Evolutionary conservation across 2,888 invertebrate genomes (phyloP), one percentile per base, ranked within the genome.

Genomic region (Eucera pruinosa): DNA sequence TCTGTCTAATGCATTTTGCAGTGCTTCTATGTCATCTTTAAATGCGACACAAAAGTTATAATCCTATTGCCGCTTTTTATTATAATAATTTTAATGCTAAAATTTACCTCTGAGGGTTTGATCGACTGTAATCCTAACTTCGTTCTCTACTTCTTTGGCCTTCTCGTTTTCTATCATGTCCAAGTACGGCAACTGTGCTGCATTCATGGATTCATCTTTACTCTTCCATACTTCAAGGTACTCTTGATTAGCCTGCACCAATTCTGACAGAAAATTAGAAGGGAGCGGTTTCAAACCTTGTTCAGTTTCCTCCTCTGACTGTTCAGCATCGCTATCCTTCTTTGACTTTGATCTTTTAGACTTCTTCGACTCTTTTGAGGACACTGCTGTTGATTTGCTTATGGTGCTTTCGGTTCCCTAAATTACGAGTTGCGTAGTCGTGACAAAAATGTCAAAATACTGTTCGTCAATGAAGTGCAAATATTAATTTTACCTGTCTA

Each of bases 131-230:
- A 96, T 94, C 83, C 97, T 94, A 70, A 98, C 94, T 90, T 98
- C 97, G 73, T 95, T 94, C 91, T 98, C 97, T 74, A 98, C 95
- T 91, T 96, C 96, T 0, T 94, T 93, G 89, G 96, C 95, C 92
- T 98, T 98, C 78, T 97, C 97, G 73, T 95, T 94, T 88, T 96
- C 96, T 84, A 98, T 96, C 93, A 98, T 96, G 74, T 97, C 96
- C 65, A 94, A 94, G 89, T 98, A 97, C 85, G 96, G 96, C 27
- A 94, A 94, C 90, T 98, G 98, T 60, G 94, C 93, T 0, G 95
- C 94, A 92, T 97, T 97, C 1, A 94, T 93, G 0, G 93, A 93
- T 88, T 98, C 97, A 84, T 97, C 96, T 90, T 95, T 96, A 66
- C 95, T 95, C 86, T 95, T 95, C 98, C 98, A 98, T 27, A 96